These are phyloP conservation scores for Xanthorhoe designata DNA, from an alignment of 2,888 invertebrate genomes.

Conservation along the genomic window DNA sequence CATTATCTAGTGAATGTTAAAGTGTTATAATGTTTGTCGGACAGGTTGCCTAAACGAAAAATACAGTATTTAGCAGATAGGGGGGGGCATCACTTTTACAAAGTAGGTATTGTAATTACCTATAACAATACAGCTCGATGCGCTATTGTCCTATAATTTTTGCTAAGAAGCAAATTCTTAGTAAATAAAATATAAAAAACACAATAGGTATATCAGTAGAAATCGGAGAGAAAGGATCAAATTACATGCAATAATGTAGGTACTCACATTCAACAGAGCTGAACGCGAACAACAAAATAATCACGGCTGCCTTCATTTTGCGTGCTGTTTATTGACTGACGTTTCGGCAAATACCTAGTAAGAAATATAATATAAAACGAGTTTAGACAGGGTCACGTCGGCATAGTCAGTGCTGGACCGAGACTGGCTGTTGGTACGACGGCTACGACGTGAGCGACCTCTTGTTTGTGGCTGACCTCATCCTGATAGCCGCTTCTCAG, in stretches of 20 bases:
- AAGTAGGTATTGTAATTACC: too few relatives aligned
- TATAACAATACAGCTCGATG: neutral
- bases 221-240: conserved; percentile 19
- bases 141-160: neutral
- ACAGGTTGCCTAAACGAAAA: too few relatives aligned
- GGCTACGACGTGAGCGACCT: conserved; percentile 57
- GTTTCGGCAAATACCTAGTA: conserved; percentile 34
- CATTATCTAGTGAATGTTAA: too few relatives aligned
- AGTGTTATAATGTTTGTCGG: too few relatives aligned
- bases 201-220: neutral
- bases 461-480: conserved; percentile 62
- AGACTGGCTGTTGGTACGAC: conserved; percentile 29
- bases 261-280: conserved; percentile 73
- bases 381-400: conserved; percentile 56
- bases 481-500: conserved; percentile 62
- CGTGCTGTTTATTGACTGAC: conserved; percentile 41
- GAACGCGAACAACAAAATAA: conserved; percentile 65
- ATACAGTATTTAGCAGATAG: too few relatives aligned
- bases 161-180: neutral
- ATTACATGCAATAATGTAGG: conserved; percentile 26
- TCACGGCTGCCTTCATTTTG: conserved; percentile 64
- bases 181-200: neutral
- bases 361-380: conserved; percentile 39
- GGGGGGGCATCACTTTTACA: too few relatives aligned
- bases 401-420: conserved; percentile 35